Evolutionary conservation across 2,113 vertebrate species (phyloP), one percentile per base, ranked within the genome.

Genomic region (Microcebus jonahi): DNA sequence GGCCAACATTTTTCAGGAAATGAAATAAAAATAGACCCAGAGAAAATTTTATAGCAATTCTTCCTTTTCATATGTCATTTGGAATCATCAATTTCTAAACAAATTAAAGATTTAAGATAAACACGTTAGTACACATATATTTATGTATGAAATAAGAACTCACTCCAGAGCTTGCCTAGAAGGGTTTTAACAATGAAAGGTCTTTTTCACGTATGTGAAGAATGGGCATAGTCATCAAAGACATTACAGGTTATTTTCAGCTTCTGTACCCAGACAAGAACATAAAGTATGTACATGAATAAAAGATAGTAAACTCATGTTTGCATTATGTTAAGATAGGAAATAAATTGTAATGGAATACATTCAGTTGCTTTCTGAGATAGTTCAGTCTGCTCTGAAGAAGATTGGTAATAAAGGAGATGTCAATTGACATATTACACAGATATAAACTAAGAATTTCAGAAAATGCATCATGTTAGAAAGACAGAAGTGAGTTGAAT

Each of bases 101-200:
- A 85, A 90, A 81, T 42, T 87, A 76, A 68, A 90, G 27, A 55
- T 95, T 75, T 93, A 87, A 96, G 42, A 87, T 71, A 45, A 57
- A 36, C 8, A 27, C 63, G 21, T 88, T 45, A 71, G 42, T 80
- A 34, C 0, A n/a, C 8, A 65, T 81, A 8, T 29, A 80, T 87
- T n/a, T 3, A 20, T 39, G 2, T 70, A 55, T 39, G 68, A 92
- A 90, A 70, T 67, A 70, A 96, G 20, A 92, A 82, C 75, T 63
- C 42, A 80, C 3, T n/a, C 3, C 6, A 59, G 14, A 59, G 13
- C 55, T 94, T 85, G 7, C 55, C 67, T 86, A n/a, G 27, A 88
- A 65, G 48, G 1, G 17, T 86, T 76, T 92, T 70, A 93, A 42
- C 17, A 61, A 50, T 68, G 50, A 82, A 77, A 81, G 31, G 0